phyloP scores from a whole-genome alignment of 2,888 invertebrate genomes.

The Nyleta sp. region DNA sequence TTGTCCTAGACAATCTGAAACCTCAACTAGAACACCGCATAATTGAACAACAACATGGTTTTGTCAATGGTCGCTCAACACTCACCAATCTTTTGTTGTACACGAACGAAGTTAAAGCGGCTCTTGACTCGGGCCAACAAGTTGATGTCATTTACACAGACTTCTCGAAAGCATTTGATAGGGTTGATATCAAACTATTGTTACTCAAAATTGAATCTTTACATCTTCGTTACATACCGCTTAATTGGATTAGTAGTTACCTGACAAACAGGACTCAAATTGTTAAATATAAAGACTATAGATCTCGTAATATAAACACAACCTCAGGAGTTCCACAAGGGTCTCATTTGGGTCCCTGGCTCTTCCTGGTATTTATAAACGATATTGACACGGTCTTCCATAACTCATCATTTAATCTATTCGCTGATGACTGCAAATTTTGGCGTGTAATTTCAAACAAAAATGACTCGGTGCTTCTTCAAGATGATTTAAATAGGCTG shows the following conservation, averaged over 20 bases:
- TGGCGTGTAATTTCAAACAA: not conserved
- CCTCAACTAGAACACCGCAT: constrained; percentile 6
- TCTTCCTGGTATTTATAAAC: constrained; percentile 23
- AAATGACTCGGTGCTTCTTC: not conserved
- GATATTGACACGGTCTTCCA: not conserved
- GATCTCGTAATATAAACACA: constrained; percentile 18
- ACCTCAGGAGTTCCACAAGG: constrained; percentile 52
- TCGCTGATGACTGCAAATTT: constrained; percentile 35
- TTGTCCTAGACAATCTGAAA: constrained; percentile 10
- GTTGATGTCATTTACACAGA: constrained; percentile 54
- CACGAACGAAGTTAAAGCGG: not conserved
- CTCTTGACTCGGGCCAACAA: not conserved
- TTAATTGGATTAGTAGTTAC: too few species aligned
- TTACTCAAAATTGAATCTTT: constrained; percentile 15
- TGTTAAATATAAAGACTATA: constrained; percentile 13
- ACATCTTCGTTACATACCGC: too few species aligned
- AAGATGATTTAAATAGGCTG: constrained; percentile 5
- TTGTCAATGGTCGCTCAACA: constrained; percentile 6
- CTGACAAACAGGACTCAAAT: not conserved
- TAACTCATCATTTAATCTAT: not conserved
- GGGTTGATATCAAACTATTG: not conserved
- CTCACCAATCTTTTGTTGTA: not conserved
- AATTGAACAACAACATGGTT: constrained; percentile 27
- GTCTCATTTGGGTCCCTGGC: constrained; percentile 9
- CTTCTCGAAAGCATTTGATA: constrained; percentile 46